A percentile compares a stretch with the other conserved stretches of the same genome.
phyloP scores from a whole-genome alignment of 2,113 vertebrate species.

The Andinoacara biseriatus region DNA sequence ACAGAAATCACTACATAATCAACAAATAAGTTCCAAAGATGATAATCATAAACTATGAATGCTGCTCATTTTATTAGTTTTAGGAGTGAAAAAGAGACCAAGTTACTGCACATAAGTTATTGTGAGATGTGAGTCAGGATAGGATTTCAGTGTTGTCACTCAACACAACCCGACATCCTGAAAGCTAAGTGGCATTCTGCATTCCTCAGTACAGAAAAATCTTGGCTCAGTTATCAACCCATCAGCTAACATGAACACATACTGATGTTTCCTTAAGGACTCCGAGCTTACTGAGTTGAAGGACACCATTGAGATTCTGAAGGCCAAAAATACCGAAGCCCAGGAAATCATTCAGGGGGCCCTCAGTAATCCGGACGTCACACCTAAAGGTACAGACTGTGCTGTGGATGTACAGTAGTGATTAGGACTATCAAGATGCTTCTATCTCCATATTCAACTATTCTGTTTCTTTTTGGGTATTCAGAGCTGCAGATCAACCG shows the following conservation, averaged over 20 bases:
- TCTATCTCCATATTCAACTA: neutral
- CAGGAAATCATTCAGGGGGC: slow-evolving; percentile 93
- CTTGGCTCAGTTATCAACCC: slow-evolving; percentile 24
- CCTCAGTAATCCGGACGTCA: slow-evolving; percentile 84
- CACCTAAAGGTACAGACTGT: slow-evolving; percentile 85
- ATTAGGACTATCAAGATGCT: neutral
- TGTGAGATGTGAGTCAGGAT: slow-evolving; percentile 13
- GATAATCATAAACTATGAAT: neutral
- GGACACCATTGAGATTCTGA: slow-evolving; percentile 93
- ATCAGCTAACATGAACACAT: neutral
- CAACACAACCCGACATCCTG: slow-evolving; percentile 26
- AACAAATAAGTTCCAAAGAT: neutral
- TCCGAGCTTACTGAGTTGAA: slow-evolving; percentile 89
- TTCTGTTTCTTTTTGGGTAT: neutral
- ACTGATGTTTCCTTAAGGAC: slow-evolving; percentile 81
- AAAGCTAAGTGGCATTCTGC: slow-evolving; percentile 30
- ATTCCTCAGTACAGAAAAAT: neutral
- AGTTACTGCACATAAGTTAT: neutral
- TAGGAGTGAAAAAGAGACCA: neutral
- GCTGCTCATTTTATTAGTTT: neutral
- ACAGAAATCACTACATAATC: neutral
- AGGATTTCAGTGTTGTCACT: slow-evolving; percentile 46
- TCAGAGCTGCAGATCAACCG: slow-evolving; percentile 92
- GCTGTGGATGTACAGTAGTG: neutral
- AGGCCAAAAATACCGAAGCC: slow-evolving; percentile 93